These are phyloP conservation scores for Asbolus verrucosus DNA, from an alignment of 1,140 invertebrate species.

Conservation along the genomic window DNA sequence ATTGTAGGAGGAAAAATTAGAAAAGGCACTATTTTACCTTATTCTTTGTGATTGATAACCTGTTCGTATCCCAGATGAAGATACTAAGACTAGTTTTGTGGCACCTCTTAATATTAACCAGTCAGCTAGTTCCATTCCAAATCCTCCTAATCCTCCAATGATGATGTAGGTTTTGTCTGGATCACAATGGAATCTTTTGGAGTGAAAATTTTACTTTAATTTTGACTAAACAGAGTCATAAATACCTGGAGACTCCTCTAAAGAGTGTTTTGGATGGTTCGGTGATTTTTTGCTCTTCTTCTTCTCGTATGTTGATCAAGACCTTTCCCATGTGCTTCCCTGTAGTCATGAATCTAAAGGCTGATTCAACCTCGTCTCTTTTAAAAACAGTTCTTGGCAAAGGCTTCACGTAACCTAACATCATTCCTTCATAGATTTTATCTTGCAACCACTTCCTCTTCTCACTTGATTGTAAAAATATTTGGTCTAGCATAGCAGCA, in stretches of 20 bases:
- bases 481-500: slow-evolving; percentile 86
- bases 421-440: slow-evolving; percentile 4
- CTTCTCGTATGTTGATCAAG: slow-evolving; percentile 75
- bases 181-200: slow-evolving; percentile 54
- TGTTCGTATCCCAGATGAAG: slow-evolving; percentile 79
- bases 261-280: no score
- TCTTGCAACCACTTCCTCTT: no score
- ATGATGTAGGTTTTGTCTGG: slow-evolving; percentile 71
- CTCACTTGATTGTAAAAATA: not conserved
- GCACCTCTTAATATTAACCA: slow-evolving; percentile 89
- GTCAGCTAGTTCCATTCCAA: slow-evolving; percentile 90
- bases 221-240: no score
- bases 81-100: slow-evolving; percentile 82
- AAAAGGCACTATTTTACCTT: no score
- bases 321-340: slow-evolving; percentile 92
- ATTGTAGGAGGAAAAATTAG: not conserved
- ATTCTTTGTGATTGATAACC: slow-evolving; percentile 82
- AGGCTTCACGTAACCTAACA: slow-evolving; percentile 1
- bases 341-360: slow-evolving; percentile 77
- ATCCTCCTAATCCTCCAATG: slow-evolving; percentile 86
- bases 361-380: slow-evolving; percentile 73
- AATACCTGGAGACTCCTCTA: no score
- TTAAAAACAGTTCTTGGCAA: slow-evolving; percentile 67
- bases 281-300: slow-evolving; percentile 64
- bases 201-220: slow-evolving; percentile 13